Evolutionary conservation across 2,113 vertebrate species (phyloP), one percentile per base, ranked within the genome.

Genomic region (Catharus bicknelli): DNA sequence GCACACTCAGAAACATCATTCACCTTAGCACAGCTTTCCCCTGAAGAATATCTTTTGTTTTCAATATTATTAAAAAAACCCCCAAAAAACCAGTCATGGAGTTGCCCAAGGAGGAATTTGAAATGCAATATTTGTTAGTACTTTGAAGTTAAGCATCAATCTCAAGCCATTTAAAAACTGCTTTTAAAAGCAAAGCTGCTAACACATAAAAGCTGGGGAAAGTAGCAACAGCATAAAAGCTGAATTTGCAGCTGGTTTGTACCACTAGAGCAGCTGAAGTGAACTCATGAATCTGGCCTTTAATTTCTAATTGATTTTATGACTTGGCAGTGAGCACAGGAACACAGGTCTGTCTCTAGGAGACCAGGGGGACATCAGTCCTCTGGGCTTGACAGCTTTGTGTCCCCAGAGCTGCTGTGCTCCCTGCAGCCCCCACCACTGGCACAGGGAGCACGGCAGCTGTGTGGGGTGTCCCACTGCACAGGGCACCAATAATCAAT

Each of bases 141-240:
- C 92, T 96, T 74, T 93, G 92, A 94, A 95, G 90, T 93, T 63
- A 67, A 58, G 61, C 88, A 95, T 94, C 93, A 94, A 94, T 95
- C 92, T 95, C 88, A 81, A 93, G 22, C 75, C 82, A 84, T 72
- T 95, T 89, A 87, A 90, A 95, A 92, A 94, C 50, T 47, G 51
- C 80, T 92, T 95, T 93, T 94, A 96, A 94, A 93, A 73, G 68
- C 88, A 91, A 94, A 88, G 95, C 83, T 61, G 47, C 76, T 55
- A 91, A 77, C 64, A 88, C 68, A 75, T 70, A 86, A 94, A 96
- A 94, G 79, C 91, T 57, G 70, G 58, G 78, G 69, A 89, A 87
- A 95, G 79, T 15, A 90, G 61, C 70, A 72, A 16, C 69, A 61
- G 85, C 70, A 86, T 85, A 88, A 94, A 86, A 93, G 68, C 83